These are phyloP conservation scores for Pipistrellus kuhlii DNA, from an alignment of 2,797 vertebrate genomes.

Conservation along the genomic window DNA sequence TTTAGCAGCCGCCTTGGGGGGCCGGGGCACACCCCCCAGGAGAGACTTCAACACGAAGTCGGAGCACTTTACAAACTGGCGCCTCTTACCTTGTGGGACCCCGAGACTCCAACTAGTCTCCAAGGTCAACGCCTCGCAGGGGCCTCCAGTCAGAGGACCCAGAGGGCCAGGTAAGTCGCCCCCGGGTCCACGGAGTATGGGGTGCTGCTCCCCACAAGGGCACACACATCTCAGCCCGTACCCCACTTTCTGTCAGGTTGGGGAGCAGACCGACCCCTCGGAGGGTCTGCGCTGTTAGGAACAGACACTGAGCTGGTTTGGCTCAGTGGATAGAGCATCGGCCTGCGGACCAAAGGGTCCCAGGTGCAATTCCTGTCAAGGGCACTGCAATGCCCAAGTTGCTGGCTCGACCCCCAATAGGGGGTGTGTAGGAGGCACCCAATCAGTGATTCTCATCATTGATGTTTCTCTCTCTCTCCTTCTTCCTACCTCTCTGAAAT, in stretches of 20 bases:
- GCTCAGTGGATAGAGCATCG: no score
- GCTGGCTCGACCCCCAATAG: no score
- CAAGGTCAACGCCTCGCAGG: background rate
- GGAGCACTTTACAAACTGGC: background rate
- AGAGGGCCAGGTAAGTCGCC: background rate
- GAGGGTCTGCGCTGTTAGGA: background rate
- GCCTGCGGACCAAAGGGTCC: no score
- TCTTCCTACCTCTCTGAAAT: no score
- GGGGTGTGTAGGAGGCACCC: no score
- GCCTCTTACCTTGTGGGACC: background rate
- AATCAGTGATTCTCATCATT: no score
- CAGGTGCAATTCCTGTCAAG: no score
- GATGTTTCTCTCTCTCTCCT: no score
- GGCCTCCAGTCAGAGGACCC: background rate
- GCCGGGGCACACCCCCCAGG: accelerated
- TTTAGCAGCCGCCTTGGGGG: background rate
- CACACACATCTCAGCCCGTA: accelerated
- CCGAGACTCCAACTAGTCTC: background rate
- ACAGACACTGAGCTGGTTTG: background rate
- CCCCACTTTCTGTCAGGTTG: background rate
- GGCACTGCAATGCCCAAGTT: no score
- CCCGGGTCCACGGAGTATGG: background rate
- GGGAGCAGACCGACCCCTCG: background rate
- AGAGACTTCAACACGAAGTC: background rate
- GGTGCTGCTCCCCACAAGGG: background rate